phyloP scores from a whole-genome alignment of 2,113 vertebrate species.

The Brachypteracias leptosomus region DNA sequence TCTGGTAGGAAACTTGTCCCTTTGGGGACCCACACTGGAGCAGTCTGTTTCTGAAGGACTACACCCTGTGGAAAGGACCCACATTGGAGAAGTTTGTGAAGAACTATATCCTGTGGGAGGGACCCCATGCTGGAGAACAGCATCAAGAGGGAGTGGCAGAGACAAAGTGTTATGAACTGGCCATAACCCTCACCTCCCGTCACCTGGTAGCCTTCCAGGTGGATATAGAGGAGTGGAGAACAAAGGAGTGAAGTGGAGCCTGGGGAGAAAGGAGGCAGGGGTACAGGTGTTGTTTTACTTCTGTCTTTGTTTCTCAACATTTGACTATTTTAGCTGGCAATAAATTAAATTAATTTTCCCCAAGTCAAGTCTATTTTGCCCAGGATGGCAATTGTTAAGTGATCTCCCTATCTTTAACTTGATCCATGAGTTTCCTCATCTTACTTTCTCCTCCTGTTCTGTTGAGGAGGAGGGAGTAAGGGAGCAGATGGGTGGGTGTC shows the following conservation, averaged over 20 bases:
- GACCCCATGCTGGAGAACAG: background rate
- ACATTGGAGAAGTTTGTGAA: background rate
- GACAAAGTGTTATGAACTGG: background rate
- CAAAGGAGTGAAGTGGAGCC: background rate
- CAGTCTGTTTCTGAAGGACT: background rate
- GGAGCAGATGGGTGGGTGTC: background rate
- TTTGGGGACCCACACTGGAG: background rate
- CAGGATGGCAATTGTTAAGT: background rate
- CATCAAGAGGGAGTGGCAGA: background rate
- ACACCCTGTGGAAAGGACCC: background rate
- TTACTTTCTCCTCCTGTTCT: background rate
- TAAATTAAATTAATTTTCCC: background rate
- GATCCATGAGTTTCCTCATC: background rate
- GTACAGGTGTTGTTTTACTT: too few species aligned
- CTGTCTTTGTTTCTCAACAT: background rate
- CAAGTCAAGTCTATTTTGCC: background rate
- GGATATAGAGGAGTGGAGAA: background rate
- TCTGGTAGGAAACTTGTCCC: background rate
- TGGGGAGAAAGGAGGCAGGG: background rate
- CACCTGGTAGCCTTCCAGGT: fast-evolving
- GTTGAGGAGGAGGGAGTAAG: background rate
- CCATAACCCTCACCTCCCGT: background rate
- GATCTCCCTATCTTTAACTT: background rate
- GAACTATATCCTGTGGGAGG: background rate
- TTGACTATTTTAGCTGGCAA: background rate